Base-by-base conservation (phyloP, 1,140 invertebrate species). In the Yoshiicerus persimilis region DNA sequence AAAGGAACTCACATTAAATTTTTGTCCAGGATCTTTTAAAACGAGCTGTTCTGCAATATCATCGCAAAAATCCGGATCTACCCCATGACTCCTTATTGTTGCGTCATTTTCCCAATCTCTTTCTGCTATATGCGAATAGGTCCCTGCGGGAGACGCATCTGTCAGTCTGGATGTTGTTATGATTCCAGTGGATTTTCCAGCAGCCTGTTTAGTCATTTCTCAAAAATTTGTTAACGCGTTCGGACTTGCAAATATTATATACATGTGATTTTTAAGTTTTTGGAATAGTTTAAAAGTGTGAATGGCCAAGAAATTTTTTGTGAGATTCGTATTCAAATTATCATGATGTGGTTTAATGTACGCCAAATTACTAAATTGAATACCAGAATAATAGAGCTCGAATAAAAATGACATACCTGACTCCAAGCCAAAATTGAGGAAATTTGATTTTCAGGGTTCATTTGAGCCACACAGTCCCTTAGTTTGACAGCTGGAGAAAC, bases 151-250 rank as follows among this genome's bases (percentile, higher is more conserved):
- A 13, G 41, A 93, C 27, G 94, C 94, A 90, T 94, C 92, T 11
- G 93, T 94, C 8, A 94, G 91, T n/a, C 93, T 88, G 16, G 93
- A 92, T 0, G 93, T 94, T 0, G 94, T 93, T 2, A 94, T 93
- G 27, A 94, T 91, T 16, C 94, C 94, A 6, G 93, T 92, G 4
- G 92, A 88, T 77, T 88, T 90, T 30, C 89, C 89, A 66, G 89
- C 89, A 36, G 32, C 87, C 77, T 88, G 1, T 70, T n/a, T 23
- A 70, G 25, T 23, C n/a, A n/a, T n/a, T n/a, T n/a, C n/a, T n/a
- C n/a, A n/a, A n/a, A n/a, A n/a, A n/a, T n/a, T n/a, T n/a, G n/a
- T n/a, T n/a, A n/a, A n/a, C n/a, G n/a, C n/a, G n/a, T n/a, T n/a
- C n/a, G n/a, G n/a, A n/a, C n/a, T n/a, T n/a, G n/a, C n/a, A n/a